Percentiles rank a stretch among this genome's conserved stretches.
phyloP scores from a whole-genome alignment of 2,113 vertebrate species.

The Sylvietta virens region DNA sequence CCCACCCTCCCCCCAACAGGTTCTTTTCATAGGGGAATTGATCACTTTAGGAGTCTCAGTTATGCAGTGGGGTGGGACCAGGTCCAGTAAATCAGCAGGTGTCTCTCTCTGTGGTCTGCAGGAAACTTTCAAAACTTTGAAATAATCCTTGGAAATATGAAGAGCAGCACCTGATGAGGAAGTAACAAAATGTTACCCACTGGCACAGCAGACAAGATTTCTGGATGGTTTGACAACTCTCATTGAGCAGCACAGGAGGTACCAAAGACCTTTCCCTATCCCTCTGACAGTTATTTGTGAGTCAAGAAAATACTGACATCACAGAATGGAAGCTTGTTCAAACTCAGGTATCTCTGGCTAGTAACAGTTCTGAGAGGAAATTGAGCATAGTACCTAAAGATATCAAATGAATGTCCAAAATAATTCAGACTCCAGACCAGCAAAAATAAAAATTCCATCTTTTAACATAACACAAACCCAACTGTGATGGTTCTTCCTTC shows the following conservation, averaged over 20 bases:
- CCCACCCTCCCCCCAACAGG: accelerated
- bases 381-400: not conserved
- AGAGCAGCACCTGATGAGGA: not conserved
- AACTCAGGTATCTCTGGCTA: not conserved
- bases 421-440: not conserved
- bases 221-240: not conserved
- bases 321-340: not conserved
- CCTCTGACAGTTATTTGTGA: not conserved
- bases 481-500: not conserved
- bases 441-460: not conserved
- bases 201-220: not conserved
- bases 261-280: not conserved
- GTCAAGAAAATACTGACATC: not conserved
- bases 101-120: not conserved
- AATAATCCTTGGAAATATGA: not conserved
- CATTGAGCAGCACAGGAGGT: not conserved
- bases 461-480: not conserved
- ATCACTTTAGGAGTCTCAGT: not conserved
- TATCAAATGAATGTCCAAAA: not conserved
- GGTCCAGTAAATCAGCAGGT: not conserved
- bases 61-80: not conserved
- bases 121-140: not conserved
- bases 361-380: not conserved
- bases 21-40: not conserved
- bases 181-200: accelerated